Percentiles rank a stretch among this genome's conserved stretches.
These are phyloP conservation scores for Coleophora flavipennella DNA, from an alignment of 2,888 invertebrate genomes.

Conservation along the genomic window DNA sequence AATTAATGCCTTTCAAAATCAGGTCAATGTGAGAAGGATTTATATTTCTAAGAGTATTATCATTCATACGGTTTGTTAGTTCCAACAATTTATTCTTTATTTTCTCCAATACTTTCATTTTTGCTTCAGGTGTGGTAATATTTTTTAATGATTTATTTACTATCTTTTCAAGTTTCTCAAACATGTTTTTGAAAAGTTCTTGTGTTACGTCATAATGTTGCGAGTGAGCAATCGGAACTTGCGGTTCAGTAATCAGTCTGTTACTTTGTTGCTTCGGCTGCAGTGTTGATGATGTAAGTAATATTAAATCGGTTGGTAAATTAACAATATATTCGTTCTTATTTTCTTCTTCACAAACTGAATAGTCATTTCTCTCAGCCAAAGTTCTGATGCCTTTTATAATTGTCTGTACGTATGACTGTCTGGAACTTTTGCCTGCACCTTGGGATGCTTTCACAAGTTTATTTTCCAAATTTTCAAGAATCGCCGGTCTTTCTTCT, in stretches of 20 bases:
- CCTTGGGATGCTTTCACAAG: conserved; percentile 25
- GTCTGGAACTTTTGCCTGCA: conserved; percentile 24
- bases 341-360: neutral
- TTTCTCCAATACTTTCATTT: conserved; percentile 21
- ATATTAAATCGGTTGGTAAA: too few species aligned
- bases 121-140: conserved; percentile 22
- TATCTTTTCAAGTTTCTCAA: conserved; percentile 27
- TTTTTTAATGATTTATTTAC: conserved; percentile 21
- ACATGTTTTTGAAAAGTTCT: conserved; percentile 19
- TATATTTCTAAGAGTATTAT: conserved; percentile 15
- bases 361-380: conserved; percentile 10
- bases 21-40: conserved; percentile 22
- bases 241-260: too few species aligned
- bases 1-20: conserved; percentile 21
- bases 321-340: too few species aligned
- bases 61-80: conserved; percentile 13
- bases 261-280: too few species aligned
- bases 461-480: conserved; percentile 26
- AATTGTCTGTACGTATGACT: conserved; percentile 36
- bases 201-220: neutral
- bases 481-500: conserved; percentile 6
- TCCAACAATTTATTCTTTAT: conserved; percentile 22
- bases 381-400: conserved; percentile 38
- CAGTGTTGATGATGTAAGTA: too few species aligned
- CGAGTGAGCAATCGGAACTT: conserved; percentile 1